These are phyloP conservation scores for Cantharis rustica DNA, from an alignment of 2,888 invertebrate genomes.

Conservation along the genomic window DNA sequence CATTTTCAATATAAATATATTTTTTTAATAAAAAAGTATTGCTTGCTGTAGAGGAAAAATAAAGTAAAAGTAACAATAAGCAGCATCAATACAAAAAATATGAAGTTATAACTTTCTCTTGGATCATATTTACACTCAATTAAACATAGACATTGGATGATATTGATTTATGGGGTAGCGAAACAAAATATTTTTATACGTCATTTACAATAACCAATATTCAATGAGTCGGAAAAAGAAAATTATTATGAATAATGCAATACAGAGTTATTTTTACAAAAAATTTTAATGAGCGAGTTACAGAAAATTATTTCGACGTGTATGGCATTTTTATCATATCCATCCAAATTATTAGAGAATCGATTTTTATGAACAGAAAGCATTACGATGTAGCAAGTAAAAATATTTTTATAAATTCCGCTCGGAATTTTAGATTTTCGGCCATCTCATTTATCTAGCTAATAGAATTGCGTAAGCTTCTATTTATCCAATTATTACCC, in stretches of 20 bases:
- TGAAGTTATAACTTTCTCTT: slow-evolving; percentile 9
- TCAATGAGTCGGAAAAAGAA: not conserved
- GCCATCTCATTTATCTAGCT: not conserved
- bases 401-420: not conserved
- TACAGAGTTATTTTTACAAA: not conserved
- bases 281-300: not conserved
- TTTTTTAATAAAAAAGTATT: not conserved
- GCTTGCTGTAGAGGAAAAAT: not conserved
- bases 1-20: not conserved
- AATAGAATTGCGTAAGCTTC: not conserved
- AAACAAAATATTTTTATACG: slow-evolving; percentile 1
- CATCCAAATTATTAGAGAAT: not conserved
- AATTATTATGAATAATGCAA: not conserved
- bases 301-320: not conserved
- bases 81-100: slow-evolving; percentile 2
- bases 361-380: not conserved
- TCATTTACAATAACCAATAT: not conserved
- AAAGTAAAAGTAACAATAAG: not conserved
- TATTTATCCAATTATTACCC: not conserved
- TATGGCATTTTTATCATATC: not conserved
- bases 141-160: slow-evolving; percentile 10
- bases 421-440: not conserved
- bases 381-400: not conserved
- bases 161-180: slow-evolving; percentile 6
- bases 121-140: slow-evolving; percentile 13